A percentile compares a stretch with the other conserved stretches of the same genome.
Evolutionary conservation across 2,797 vertebrate genomes (phyloP).

Genomic region (Steatocranus sp.): DNA sequence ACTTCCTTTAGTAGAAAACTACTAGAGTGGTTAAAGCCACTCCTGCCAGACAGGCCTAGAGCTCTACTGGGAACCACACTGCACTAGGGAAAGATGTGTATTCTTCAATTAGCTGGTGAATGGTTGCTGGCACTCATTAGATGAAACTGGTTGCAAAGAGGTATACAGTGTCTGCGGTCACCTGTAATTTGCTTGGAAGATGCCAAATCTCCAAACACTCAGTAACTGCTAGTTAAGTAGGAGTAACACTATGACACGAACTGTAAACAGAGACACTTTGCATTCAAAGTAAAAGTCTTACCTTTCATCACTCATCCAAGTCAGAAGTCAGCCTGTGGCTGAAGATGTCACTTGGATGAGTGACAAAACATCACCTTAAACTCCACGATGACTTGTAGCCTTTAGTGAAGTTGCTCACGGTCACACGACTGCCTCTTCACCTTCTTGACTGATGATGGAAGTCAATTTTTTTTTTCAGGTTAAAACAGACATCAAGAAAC

Average conservation of each 20-base stretch:
- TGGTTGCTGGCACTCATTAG: not conserved
- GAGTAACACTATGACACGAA: not conserved
- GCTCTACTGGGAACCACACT: accelerated
- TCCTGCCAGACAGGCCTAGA: not conserved
- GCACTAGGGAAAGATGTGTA: not conserved
- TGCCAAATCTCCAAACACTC: not conserved
- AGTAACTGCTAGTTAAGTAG: accelerated
- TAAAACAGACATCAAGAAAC: conserved; percentile 84
- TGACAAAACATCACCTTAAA: accelerated
- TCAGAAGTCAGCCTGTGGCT: not conserved
- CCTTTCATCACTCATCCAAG: not conserved
- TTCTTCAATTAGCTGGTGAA: not conserved
- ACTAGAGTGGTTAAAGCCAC: not conserved
- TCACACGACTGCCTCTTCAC: accelerated
- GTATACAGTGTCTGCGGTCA: not conserved
- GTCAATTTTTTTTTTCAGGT: conserved; percentile 68
- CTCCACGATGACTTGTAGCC: accelerated
- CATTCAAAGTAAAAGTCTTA: not conserved
- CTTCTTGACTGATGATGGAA: not conserved
- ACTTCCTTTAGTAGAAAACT: not conserved
- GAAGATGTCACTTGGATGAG: not conserved
- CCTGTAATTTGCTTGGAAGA: not conserved
- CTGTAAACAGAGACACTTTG: not conserved
- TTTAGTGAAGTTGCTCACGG: not conserved
- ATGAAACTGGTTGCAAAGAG: not conserved